Conservation (phyloP, 1,140 invertebrate species). For the Sesamia nonagrioides region DNA sequence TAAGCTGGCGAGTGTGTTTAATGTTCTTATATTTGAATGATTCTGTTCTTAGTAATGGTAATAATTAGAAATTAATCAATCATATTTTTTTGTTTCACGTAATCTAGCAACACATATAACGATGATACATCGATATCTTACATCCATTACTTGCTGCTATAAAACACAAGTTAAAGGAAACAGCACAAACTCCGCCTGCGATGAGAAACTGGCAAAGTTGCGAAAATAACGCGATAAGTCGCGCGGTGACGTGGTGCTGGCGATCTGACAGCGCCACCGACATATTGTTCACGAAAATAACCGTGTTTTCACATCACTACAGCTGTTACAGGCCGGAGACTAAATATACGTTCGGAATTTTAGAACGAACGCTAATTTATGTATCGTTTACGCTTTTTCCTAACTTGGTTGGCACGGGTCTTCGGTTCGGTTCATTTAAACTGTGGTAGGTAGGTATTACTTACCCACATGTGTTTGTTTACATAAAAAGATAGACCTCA, state of each 20-base stretch:
- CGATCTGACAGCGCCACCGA: slow-evolving; percentile 69
- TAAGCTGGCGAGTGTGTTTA: not conserved
- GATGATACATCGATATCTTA: slow-evolving; percentile 9
- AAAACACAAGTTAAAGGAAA: slow-evolving; percentile 42
- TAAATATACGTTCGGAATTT: slow-evolving; percentile 47
- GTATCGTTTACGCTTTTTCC: slow-evolving; percentile 31
- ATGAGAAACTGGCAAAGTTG: slow-evolving; percentile 13
- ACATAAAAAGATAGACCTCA: too few species aligned
- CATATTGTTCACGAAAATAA: slow-evolving; percentile 73
- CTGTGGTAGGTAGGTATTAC: not conserved
- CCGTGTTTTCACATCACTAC: slow-evolving; percentile 58
- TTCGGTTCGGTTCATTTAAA: not conserved
- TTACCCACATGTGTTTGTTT: not conserved
- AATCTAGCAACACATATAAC: not conserved
- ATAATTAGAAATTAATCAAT: too few species aligned
- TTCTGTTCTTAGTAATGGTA: too few species aligned
- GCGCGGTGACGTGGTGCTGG: slow-evolving; percentile 70
- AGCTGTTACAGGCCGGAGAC: slow-evolving; percentile 52
- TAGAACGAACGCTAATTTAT: slow-evolving; percentile 38
- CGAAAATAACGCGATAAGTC: slow-evolving; percentile 66
- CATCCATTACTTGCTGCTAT: slow-evolving; percentile 48
- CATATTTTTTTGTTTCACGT: not conserved
- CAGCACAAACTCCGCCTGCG: slow-evolving; percentile 29
- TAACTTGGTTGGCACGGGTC: slow-evolving; percentile 19
- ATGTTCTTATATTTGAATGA: too few species aligned